Conservation (phyloP, 2,113 vertebrate species). For the Nothoprocta perdicaria region DNA sequence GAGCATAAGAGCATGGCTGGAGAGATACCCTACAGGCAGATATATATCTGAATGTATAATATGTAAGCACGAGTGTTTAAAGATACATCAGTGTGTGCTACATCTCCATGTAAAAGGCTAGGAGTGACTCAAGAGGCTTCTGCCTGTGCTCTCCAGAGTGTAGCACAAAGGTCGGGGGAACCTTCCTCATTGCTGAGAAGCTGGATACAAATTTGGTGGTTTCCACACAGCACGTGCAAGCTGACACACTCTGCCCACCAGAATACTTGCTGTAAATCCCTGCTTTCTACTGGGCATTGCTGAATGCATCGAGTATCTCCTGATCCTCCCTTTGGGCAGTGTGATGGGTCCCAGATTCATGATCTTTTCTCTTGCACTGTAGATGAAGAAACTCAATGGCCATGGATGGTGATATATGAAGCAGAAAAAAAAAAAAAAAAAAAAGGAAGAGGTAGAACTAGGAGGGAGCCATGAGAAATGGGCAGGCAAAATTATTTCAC, state of each 20-base stretch:
- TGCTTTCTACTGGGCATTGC: background rate
- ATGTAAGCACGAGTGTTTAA: too few species aligned
- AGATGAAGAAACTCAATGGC: background rate
- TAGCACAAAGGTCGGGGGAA: background rate
- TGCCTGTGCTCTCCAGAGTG: background rate
- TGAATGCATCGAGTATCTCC: background rate
- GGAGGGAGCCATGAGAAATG: background rate
- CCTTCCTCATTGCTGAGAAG: background rate
- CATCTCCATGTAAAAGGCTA: too few species aligned
- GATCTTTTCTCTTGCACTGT: background rate
- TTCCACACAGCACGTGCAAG: background rate
- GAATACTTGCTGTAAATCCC: too few species aligned
- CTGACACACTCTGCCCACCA: background rate
- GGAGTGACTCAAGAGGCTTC: too few species aligned
- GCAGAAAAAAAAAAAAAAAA: background rate
- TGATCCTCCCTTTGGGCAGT: background rate
- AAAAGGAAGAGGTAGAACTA: background rate
- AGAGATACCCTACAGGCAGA: background rate
- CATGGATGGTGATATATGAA: background rate
- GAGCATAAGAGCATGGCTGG: accelerated
- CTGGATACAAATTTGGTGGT: background rate
- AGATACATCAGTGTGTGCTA: too few species aligned
- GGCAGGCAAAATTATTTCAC: background rate
- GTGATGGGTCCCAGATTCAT: background rate
- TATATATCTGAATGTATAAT: too few species aligned